phyloP scores from a whole-genome alignment of 2,113 vertebrate genomes.

The Cryptoleucopteryx plumbea region DNA sequence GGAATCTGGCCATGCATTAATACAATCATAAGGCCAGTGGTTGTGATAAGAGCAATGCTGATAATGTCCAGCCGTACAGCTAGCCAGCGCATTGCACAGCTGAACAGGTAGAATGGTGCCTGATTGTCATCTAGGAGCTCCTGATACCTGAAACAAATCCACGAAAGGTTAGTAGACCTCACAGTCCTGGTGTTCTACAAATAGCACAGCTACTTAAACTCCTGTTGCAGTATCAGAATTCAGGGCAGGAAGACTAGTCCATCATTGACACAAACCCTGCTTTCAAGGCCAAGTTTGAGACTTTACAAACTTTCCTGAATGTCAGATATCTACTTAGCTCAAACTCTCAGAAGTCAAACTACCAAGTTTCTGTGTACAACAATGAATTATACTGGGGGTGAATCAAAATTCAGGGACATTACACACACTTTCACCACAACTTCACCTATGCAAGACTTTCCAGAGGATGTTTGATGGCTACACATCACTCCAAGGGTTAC shows the following conservation, averaged over 20 bases:
- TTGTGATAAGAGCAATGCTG: slow-evolving; percentile 88
- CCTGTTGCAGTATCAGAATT: background rate
- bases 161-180: background rate
- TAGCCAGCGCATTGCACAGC: slow-evolving; percentile 91
- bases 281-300: too few relatives aligned
- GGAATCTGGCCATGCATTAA: slow-evolving; percentile 89
- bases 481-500: background rate
- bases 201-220: background rate
- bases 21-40: slow-evolving; percentile 88
- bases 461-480: background rate
- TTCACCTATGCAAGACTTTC: background rate
- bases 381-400: background rate
- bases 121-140: slow-evolving; percentile 90
- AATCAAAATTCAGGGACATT: background rate
- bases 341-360: background rate
- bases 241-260: background rate
- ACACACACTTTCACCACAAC: background rate
- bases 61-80: slow-evolving; percentile 88
- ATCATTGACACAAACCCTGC: background rate
- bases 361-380: background rate
- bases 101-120: slow-evolving; percentile 88
- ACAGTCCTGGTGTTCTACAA: background rate
- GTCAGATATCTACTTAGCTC: background rate
- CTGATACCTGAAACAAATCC: slow-evolving; percentile 79
- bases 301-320: background rate